phyloP scores from a whole-genome alignment of 2,797 vertebrate genomes.

The Denticeps clupeoides region DNA sequence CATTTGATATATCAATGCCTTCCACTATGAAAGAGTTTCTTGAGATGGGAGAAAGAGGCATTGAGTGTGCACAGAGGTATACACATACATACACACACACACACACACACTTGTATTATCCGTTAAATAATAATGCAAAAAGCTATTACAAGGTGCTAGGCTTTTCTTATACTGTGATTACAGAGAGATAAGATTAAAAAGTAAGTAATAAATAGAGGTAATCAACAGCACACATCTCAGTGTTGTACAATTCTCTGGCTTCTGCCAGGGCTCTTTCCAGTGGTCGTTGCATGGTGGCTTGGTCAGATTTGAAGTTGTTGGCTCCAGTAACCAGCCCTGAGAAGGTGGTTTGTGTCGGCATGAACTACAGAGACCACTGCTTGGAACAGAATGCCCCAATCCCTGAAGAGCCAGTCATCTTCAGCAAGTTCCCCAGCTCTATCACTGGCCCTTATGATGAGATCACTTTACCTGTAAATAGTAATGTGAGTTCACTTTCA shows the following conservation, averaged over 20 bases:
- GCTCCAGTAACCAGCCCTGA: constrained; percentile 70
- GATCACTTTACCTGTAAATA: constrained; percentile 66
- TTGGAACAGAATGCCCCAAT: constrained; percentile 71
- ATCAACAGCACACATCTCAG: too few species aligned
- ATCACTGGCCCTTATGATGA: constrained; percentile 77
- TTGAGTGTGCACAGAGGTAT: constrained; percentile 69
- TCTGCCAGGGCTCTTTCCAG: constrained; percentile 68
- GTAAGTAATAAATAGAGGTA: too few species aligned
- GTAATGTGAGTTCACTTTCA: constrained; percentile 58
- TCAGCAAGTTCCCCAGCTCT: constrained; percentile 87
- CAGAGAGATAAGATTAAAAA: too few species aligned
- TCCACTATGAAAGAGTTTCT: constrained; percentile 69
- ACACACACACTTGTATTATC: not conserved
- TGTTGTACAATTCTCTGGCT: too few species aligned
- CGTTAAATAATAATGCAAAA: not conserved
- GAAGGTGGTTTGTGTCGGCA: constrained; percentile 86
- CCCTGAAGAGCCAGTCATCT: constrained; percentile 82
- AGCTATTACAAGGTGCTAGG: too few species aligned
- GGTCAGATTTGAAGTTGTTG: constrained; percentile 52
- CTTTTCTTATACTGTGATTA: too few species aligned
- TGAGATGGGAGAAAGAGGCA: constrained; percentile 58
- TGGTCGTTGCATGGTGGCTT: constrained; percentile 48
- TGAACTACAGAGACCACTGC: constrained; percentile 91
- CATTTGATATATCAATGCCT: constrained; percentile 71
- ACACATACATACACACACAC: not conserved